phyloP scores from a whole-genome alignment of 2,113 vertebrate genomes.

The Phrynocephalus versicolor region DNA sequence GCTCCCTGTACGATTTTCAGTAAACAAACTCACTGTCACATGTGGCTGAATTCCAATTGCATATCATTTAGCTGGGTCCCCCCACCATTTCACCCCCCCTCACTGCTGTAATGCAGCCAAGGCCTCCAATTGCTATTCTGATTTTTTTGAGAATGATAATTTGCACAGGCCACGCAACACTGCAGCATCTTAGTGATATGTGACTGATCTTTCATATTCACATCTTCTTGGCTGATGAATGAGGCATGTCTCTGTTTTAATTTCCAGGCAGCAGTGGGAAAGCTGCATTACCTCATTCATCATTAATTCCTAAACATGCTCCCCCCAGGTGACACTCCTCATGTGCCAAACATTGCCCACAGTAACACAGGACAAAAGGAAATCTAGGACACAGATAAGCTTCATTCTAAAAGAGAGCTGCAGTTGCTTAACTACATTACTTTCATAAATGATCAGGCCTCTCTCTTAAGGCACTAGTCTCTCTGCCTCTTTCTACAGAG shows the following conservation, averaged over 20 bases:
- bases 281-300: not conserved
- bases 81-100: not conserved
- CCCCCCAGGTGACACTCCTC: slow-evolving; percentile 8
- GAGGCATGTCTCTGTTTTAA: not conserved
- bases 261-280: not conserved
- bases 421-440: not conserved
- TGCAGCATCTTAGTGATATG: not conserved
- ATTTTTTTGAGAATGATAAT: not conserved
- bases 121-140: not conserved
- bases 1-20: not conserved
- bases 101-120: not conserved
- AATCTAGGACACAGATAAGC: slow-evolving; percentile 39
- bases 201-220: not conserved
- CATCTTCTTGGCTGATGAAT: not conserved
- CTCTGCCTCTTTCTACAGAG: not conserved
- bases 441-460: not conserved
- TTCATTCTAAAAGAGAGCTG: slow-evolving; percentile 48
- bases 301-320: not conserved
- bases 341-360: slow-evolving; percentile 36
- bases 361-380: slow-evolving; percentile 17
- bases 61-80: not conserved
- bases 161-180: not conserved
- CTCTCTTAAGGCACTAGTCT: not conserved
- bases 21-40: not conserved
- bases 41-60: not conserved